Percentiles rank a stretch among this genome's conserved stretches.
Evolutionary conservation across 2,113 vertebrate genomes (phyloP).

Genomic region (Prunella himalayana): DNA sequence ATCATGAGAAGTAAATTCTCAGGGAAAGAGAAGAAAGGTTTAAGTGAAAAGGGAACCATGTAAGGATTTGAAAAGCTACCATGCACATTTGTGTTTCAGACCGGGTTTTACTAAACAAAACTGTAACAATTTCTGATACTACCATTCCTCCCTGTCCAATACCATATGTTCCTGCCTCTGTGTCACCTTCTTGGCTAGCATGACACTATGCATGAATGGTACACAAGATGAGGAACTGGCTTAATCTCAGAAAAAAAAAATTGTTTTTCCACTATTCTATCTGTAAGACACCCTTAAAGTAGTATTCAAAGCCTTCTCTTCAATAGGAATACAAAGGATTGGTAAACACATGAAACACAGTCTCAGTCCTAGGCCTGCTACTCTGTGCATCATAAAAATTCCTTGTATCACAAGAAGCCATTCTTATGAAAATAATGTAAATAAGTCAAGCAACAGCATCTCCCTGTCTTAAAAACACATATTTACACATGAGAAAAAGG

Average conservation of each 20-base stretch:
- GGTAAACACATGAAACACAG: neutral
- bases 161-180: neutral
- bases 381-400: neutral
- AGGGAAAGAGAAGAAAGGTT: neutral
- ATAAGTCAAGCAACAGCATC: neutral
- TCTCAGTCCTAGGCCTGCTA: neutral
- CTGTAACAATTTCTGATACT: neutral
- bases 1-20: neutral
- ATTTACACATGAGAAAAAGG: neutral
- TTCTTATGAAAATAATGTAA: neutral
- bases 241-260: neutral
- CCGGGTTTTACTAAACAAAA: neutral
- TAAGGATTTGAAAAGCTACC: neutral
- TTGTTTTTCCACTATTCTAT: neutral
- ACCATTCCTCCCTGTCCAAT: neutral
- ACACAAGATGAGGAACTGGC: neutral
- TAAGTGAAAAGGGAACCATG: neutral
- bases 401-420: fast-evolving
- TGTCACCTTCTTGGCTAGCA: neutral
- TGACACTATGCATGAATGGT: fast-evolving
- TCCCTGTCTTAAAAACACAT: neutral
- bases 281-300: neutral
- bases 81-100: neutral
- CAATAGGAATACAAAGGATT: neutral
- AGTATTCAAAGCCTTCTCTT: neutral